Evolutionary conservation across 2,888 invertebrate genomes (phyloP), one percentile per base, ranked within the genome.

Genomic region (Patella pellucida): DNA sequence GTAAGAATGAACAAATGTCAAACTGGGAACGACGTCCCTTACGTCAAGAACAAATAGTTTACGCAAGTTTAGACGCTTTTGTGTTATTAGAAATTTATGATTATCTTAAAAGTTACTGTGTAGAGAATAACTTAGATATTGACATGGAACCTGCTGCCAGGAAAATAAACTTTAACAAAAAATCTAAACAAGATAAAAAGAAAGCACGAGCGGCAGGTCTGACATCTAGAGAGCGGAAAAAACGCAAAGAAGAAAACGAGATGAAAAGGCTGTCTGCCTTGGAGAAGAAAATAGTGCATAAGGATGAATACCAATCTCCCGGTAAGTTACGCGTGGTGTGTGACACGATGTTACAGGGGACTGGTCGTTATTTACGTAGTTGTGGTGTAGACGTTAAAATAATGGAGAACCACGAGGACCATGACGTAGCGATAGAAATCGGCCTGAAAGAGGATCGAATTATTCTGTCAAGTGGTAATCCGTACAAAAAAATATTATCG

Each of bases 1-100:
- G 88, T 76, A 91, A 91, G 79, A 78, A 81, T 0, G 87, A 91
- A 77, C 90, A 90, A 83, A 87, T 90, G 87, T 90, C 90, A 0
- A 85, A 91, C 85, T 91, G 91, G 91, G 89, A 90, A 79, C 81
- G 86, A 70, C 79, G 91, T 14, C 91, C 90, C 2, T 82, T 91
- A 7, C 73, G 89, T 52, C 73, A 72, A 5, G 80, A 86, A n/a
- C 91, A 91, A 82, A 76, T 89, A 15, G 76, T 76, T n/a, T 90
- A 90, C 83, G 91, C 90, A 76, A 89, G 90, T 52, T 91, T 96
- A 73, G 97, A 98, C 93, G 96, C 97, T 0, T 95, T 94, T 92
- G 96, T 97, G 85, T 92, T 98, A 76, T 90, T 97, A 83, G 94
- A 96, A 91, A 93, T 97, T 56, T 96, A 95, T 91, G 93, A 94